phyloP scores from a whole-genome alignment of 2,888 invertebrate species.

The Drosophila differens region DNA sequence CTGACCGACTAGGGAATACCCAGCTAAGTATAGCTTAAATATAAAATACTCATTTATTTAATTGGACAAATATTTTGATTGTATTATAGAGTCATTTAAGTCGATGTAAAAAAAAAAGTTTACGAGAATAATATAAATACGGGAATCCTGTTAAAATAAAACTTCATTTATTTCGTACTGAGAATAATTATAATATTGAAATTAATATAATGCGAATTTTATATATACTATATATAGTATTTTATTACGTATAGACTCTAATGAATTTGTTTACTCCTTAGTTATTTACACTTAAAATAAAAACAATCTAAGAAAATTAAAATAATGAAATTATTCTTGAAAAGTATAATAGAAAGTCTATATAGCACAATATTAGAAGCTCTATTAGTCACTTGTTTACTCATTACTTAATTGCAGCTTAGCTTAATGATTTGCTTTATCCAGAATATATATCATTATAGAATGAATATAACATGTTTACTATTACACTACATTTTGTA shows the following conservation, averaged over 20 bases:
- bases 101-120: background rate
- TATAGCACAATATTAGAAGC: too few relatives aligned
- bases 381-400: background rate
- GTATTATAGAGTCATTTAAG: background rate
- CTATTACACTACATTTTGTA: background rate
- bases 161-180: background rate
- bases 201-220: background rate
- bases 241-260: too few relatives aligned
- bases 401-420: background rate
- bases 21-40: background rate
- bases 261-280: too few relatives aligned
- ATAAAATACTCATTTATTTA: background rate
- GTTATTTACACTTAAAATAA: too few relatives aligned
- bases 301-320: too few relatives aligned
- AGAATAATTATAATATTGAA: background rate
- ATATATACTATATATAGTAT: background rate
- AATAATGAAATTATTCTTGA: too few relatives aligned
- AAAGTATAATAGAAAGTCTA: too few relatives aligned
- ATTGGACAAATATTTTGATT: background rate
- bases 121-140: background rate
- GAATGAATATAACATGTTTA: background rate
- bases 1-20: constrained; percentile 24
- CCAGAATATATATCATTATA: background rate
- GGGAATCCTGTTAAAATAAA: background rate
- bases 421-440: background rate